Percentiles rank a stretch among this genome's conserved stretches.
These are phyloP conservation scores for Theocolax elegans DNA, from an alignment of 1,140 invertebrate genomes.

Conservation along the genomic window DNA sequence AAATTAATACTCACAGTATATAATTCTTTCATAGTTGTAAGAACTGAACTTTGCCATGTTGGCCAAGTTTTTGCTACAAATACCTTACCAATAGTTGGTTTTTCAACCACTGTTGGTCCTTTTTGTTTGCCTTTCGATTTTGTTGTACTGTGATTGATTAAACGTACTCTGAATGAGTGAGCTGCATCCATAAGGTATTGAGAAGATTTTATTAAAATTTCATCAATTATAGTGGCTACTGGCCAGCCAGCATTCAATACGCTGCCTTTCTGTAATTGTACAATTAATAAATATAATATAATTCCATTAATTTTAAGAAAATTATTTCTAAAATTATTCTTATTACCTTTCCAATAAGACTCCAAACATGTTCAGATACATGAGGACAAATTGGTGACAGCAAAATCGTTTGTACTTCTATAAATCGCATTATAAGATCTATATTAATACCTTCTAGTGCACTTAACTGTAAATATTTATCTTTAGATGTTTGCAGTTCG, in stretches of 20 bases:
- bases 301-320: neutral
- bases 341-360: conserved; percentile 74
- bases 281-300: neutral
- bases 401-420: conserved; percentile 88
- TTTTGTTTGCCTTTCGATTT: conserved; percentile 72
- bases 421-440: conserved; percentile 85
- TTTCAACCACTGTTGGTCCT: conserved; percentile 68
- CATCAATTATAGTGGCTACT: conserved; percentile 76
- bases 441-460: conserved; percentile 77
- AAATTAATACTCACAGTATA: conserved; percentile 71
- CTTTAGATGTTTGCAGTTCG: conserved; percentile 89
- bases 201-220: conserved; percentile 82
- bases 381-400: conserved; percentile 97
- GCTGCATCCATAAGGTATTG: conserved; percentile 91
- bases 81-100: conserved; percentile 81
- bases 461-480: conserved; percentile 92
- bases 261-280: conserved; percentile 73
- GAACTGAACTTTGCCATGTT: conserved; percentile 89
- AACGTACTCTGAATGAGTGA: conserved; percentile 88
- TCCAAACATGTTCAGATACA: conserved; percentile 93
- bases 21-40: conserved; percentile 84
- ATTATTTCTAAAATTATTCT: neutral
- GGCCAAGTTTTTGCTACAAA: conserved; percentile 96
- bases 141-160: conserved; percentile 78
- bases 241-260: conserved; percentile 89